Evolutionary conservation across 2,113 vertebrate genomes (phyloP).

Genomic region (Cryptoleucopteryx plumbea): DNA sequence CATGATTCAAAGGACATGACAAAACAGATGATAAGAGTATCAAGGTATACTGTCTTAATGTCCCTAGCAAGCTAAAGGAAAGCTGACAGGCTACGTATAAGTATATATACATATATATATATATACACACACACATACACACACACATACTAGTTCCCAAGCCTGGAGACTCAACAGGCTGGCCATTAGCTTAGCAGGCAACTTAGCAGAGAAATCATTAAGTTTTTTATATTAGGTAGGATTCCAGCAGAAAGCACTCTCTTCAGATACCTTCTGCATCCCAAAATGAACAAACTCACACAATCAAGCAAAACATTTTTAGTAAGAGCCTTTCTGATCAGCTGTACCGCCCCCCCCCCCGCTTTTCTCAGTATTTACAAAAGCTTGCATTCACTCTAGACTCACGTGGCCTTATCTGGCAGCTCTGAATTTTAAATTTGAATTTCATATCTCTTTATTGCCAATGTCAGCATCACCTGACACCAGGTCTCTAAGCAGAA

Average conservation of each 20-base stretch:
- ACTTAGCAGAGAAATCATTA: neutral
- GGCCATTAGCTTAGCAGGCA: neutral
- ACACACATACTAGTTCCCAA: neutral
- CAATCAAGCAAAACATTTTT: neutral
- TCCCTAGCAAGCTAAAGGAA: neutral
- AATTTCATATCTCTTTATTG: neutral
- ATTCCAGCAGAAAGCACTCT: neutral
- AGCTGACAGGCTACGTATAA: neutral
- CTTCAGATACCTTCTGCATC: neutral
- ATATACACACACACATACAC: fast-evolving
- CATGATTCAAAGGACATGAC: neutral
- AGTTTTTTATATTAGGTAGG: neutral
- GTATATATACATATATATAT: neutral
- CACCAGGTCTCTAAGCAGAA: neutral
- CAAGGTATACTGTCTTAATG: neutral
- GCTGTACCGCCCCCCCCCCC: neutral
- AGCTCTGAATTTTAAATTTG: neutral
- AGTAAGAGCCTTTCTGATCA: neutral
- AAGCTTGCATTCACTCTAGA: neutral
- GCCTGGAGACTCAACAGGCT: neutral
- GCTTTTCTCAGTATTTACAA: neutral
- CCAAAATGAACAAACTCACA: neutral
- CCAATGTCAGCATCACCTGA: neutral
- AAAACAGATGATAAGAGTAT: neutral
- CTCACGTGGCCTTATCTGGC: neutral